Evolutionary conservation across 2,113 vertebrate species (phyloP).

Genomic region (Rana temporaria): DNA sequence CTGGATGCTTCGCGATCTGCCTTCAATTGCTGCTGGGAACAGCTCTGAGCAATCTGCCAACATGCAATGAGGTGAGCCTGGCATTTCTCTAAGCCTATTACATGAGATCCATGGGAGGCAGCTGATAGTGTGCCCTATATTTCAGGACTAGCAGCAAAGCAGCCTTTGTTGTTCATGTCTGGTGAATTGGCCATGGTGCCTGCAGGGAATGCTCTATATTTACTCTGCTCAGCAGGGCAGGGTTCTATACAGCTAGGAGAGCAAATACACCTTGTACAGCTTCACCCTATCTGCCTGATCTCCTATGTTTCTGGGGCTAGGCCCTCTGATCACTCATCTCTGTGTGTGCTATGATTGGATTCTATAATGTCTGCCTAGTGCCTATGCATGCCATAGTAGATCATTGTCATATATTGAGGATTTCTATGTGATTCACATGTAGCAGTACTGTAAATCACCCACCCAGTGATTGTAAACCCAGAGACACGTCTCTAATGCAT

Average conservation of each 20-base stretch:
- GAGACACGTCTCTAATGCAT: neutral
- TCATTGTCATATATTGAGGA: neutral
- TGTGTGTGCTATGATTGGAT: too few species aligned
- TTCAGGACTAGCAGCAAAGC: neutral
- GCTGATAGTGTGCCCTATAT: neutral
- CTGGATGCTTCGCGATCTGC: constrained; percentile 38
- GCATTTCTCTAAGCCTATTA: constrained; percentile 45
- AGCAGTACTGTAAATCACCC: neutral
- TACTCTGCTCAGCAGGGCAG: neutral
- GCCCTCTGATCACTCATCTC: neutral
- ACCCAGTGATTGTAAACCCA: neutral
- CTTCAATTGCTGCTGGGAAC: constrained; percentile 30
- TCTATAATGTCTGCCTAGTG: too few species aligned
- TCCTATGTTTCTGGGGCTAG: neutral
- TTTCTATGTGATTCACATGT: neutral
- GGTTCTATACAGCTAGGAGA: neutral
- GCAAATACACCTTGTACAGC: neutral
- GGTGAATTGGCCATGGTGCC: neutral
- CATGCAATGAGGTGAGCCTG: constrained; percentile 44
- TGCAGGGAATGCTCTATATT: neutral
- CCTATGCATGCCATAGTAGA: neutral
- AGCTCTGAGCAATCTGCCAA: constrained; percentile 2
- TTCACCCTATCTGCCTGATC: neutral
- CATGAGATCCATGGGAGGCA: neutral
- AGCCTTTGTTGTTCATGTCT: neutral